Conservation (phyloP, 2,888 invertebrate species). For the Didymodactylos carnosus region DNA sequence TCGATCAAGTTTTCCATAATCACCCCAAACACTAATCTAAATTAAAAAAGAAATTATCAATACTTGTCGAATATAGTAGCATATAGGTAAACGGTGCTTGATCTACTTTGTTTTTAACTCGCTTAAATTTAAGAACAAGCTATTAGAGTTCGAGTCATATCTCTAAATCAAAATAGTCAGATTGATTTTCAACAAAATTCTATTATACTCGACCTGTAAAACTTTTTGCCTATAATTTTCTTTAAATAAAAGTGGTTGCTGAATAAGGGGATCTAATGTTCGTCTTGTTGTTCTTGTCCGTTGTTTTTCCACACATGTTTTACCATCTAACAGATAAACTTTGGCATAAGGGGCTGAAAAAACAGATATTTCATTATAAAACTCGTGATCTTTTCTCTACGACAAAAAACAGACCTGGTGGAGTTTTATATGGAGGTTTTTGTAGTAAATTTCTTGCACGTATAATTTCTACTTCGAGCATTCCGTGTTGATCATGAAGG, state of each 20-base stretch:
- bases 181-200: no score
- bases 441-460: slow-evolving; percentile 82
- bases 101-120: no score
- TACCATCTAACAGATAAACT: slow-evolving; percentile 89
- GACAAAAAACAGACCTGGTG: slow-evolving; percentile 50
- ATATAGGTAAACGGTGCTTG: no score
- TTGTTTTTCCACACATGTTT: slow-evolving; percentile 87
- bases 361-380: background rate
- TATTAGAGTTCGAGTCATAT: no score
- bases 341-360: slow-evolving; percentile 79
- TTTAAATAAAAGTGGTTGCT: slow-evolving; percentile 79
- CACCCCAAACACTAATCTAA: slow-evolving; percentile 92
- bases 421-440: slow-evolving; percentile 47
- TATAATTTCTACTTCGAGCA: slow-evolving; percentile 88
- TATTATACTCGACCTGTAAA: slow-evolving; percentile 55
- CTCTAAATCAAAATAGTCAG: no score
- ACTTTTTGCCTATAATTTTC: slow-evolving; percentile 82
- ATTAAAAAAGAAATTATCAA: slow-evolving; percentile 8
- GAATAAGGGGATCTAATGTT: slow-evolving; percentile 87
- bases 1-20: slow-evolving; percentile 91
- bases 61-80: no score
- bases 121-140: no score
- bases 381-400: no score
- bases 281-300: slow-evolving; percentile 81
- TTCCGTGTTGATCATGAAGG: slow-evolving; percentile 61